Percentiles rank a stretch among this genome's conserved stretches.
Evolutionary conservation across 2,113 vertebrate genomes (phyloP).

Genomic region (Piprites chloris): DNA sequence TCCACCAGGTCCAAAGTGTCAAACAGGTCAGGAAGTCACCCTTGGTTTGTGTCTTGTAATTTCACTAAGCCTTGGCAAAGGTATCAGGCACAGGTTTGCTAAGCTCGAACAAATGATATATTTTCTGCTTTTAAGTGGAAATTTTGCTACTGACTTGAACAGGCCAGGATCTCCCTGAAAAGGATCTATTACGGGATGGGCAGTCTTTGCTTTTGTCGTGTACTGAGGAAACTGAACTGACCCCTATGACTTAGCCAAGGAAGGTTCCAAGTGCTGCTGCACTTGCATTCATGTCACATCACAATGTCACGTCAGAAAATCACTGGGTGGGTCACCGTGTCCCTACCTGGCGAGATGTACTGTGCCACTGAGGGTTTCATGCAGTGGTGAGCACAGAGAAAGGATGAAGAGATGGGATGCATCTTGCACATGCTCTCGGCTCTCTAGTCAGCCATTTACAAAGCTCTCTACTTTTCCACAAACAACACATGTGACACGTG

Average conservation of each 20-base stretch:
- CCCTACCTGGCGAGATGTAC: not conserved
- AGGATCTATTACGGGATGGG: not conserved
- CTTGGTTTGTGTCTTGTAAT: not conserved
- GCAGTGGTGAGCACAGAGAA: not conserved
- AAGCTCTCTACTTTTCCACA: not conserved
- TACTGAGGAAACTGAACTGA: not conserved
- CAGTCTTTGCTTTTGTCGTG: not conserved
- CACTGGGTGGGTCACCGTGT: not conserved
- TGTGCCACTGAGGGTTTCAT: not conserved
- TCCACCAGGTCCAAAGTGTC: not conserved
- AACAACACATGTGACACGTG: not conserved
- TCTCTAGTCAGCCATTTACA: conserved; percentile 6
- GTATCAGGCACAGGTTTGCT: not conserved
- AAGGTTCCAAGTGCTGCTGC: not conserved
- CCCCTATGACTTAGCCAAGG: not conserved
- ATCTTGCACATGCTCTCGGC: not conserved
- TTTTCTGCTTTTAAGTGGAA: not conserved
- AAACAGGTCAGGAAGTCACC: not conserved
- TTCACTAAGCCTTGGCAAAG: not conserved
- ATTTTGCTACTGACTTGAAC: not conserved
- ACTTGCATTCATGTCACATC: not conserved
- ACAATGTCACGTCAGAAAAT: not conserved
- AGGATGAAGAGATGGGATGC: not conserved
- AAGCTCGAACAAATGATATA: not conserved
- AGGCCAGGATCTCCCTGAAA: not conserved